Evolutionary conservation across 2,797 vertebrate genomes (phyloP).

Genomic region (Onychomys leucogaster): DNA sequence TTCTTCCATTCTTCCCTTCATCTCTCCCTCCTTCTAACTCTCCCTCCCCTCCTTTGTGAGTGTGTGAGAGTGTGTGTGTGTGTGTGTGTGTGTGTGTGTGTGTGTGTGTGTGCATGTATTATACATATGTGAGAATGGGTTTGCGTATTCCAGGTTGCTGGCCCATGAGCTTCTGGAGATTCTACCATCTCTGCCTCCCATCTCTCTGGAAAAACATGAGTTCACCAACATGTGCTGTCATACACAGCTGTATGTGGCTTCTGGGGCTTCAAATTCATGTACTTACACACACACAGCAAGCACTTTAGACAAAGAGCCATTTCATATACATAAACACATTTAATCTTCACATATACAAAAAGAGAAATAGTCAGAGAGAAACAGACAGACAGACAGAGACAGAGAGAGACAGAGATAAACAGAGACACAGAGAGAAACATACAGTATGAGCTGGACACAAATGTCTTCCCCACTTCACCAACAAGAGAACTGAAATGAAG

Average conservation of each 20-base stretch:
- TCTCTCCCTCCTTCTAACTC: not conserved
- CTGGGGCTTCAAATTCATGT: not conserved
- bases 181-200: not conserved
- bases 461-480: not conserved
- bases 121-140: not conserved
- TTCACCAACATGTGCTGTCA: not conserved
- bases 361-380: not conserved
- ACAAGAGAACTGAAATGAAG: not conserved
- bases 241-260: not conserved
- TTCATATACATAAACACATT: not conserved
- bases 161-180: not conserved
- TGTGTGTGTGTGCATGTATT: not conserved
- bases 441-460: fast-evolving
- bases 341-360: not conserved
- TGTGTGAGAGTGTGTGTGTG: not conserved
- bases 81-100: no score
- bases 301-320: not conserved
- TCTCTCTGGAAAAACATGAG: not conserved
- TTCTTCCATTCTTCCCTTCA: not conserved
- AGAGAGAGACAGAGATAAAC: not conserved
- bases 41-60: not conserved
- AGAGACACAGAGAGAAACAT: not conserved
- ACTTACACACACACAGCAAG: not conserved
- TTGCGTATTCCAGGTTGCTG: not conserved
- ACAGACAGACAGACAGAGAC: not conserved